Base-by-base conservation (phyloP, 2,888 invertebrate species). In the Neelides folsomi region DNA sequence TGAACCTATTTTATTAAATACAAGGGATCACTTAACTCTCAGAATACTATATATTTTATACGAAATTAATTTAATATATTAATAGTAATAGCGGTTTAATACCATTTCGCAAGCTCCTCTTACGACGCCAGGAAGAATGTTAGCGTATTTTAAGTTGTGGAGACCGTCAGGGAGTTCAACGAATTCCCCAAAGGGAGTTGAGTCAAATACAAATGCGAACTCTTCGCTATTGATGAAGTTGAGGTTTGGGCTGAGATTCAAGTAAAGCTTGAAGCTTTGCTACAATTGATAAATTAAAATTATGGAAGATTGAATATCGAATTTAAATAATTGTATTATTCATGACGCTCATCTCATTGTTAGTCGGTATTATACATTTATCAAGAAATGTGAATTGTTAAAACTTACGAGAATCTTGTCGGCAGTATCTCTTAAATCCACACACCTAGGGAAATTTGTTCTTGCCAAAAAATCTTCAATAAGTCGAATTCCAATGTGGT, bases 51-150 rank as follows among this genome's bases (percentile, higher is more conserved):
- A n/a, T n/a, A n/a, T n/a, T n/a, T n/a, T 13, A 41, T 41, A 12
- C 12, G 19, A 44, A 35, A 16, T 19, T n/a, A 44, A 6, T 42
- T 37, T 13, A 47, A 12, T 10, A n/a, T 13, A 9, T 43, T 12
- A 12, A 44, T 16, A 42, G 8, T 9, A 8, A 2, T 13, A 9
- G 59, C 63, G 49, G 9, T 9, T 12, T 15, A 8, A 19, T 39
- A 97, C 94, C 92, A 98, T 98, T 77, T 98, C 97, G 66, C 97
- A 76, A 8, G 97, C 94, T 15, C 98, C 98, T 56, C 94, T 77
- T 51, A 89, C 79, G 34, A 83, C 80, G 0, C 98, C 98, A 55
- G 92, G 88, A 46, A 99, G 78, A 55, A 98, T 77, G 63, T 88
- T 87, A 62, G 90, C 90, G 70, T 95, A 97, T 68, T 88, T 87